Conservation (phyloP, 1,140 invertebrate genomes). For the Scaptomyza hsui region DNA sequence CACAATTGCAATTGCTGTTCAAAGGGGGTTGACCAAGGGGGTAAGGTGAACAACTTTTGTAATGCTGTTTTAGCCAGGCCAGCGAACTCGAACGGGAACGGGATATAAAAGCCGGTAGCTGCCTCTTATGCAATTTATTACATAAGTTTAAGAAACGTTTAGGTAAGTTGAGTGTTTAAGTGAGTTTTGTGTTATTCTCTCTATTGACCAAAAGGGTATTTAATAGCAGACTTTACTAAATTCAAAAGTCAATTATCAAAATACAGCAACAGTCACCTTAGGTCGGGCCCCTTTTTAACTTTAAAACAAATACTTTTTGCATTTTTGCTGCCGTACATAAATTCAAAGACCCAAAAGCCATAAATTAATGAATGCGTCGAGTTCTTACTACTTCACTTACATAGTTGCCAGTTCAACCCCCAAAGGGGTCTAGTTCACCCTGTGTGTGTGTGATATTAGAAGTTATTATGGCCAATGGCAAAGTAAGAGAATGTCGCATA, state of each 20-base stretch:
- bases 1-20: conserved; percentile 62
- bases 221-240: too few relatives aligned
- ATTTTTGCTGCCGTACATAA: conserved; percentile 69
- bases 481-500: conserved; percentile 78
- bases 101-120: conserved; percentile 9
- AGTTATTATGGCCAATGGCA: conserved; percentile 74
- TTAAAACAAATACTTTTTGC: conserved; percentile 61
- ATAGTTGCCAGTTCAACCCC: conserved; percentile 20
- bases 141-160: neutral
- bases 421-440: conserved; percentile 48
- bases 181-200: too few relatives aligned
- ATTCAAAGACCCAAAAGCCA: conserved; percentile 70
- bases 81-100: conserved; percentile 48
- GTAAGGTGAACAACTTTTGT: conserved; percentile 5
- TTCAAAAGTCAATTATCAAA: too few relatives aligned
- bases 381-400: conserved; percentile 8
- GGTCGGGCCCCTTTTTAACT: conserved; percentile 37
- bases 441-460: conserved; percentile 61
- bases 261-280: conserved; percentile 45
- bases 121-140: conserved; percentile 24
- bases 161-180: too few relatives aligned
- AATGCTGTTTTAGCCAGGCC: conserved; percentile 26
- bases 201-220: too few relatives aligned
- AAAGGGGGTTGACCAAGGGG: neutral
- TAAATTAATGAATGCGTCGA: conserved; percentile 69